Evolutionary conservation across 1,140 invertebrate species (phyloP), one percentile per base, ranked within the genome.

Genomic region (Calliphora vicina): DNA sequence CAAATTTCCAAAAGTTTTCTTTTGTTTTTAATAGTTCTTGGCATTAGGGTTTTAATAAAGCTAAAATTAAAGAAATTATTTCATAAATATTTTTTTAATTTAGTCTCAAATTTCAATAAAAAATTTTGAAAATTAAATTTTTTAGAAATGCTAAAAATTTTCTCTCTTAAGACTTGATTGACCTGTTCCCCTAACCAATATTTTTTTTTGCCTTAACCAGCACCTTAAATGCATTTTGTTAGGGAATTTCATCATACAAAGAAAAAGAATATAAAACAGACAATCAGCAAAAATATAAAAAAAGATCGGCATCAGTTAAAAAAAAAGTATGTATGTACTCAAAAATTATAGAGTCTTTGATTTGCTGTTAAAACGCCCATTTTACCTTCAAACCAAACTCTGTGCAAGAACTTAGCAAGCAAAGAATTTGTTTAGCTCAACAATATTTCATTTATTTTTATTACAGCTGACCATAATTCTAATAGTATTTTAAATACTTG

Each of bases 361-460:
- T 78, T 78, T 78, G 74, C 74, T 78, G 74, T 78, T 78, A 78
- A 78, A 78, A 78, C 74, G 74, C 74, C 74, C 74, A 5, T 43
- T 78, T 78, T 76, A 2, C 61, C 61, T 67, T 13, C 0, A 23
- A 67, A 67, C 20, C 0, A 67, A 57, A 57, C 6, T 10, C 9
- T n/a, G 17, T 12, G 12, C 12, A 43, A 43, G 42, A 43, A n/a
- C n/a, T n/a, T n/a, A n/a, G n/a, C n/a, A n/a, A n/a, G n/a, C n/a
- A n/a, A n/a, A n/a, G n/a, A 35, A 8, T 35, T 35, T 35, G 35
- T 35, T 35, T 35, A 35, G 35, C 35, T 35, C 35, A 2, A 35
- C 2, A 1, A 23, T 23, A 67, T 3, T 67, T 23, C n/a, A 23
- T 23, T 67, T 23, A 20, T 3, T 67, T 67, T 67, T 67, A 67